Percentiles rank a stretch among this genome's conserved stretches.
phyloP scores from a whole-genome alignment of 2,797 vertebrate species.

The Mus minutoides region DNA sequence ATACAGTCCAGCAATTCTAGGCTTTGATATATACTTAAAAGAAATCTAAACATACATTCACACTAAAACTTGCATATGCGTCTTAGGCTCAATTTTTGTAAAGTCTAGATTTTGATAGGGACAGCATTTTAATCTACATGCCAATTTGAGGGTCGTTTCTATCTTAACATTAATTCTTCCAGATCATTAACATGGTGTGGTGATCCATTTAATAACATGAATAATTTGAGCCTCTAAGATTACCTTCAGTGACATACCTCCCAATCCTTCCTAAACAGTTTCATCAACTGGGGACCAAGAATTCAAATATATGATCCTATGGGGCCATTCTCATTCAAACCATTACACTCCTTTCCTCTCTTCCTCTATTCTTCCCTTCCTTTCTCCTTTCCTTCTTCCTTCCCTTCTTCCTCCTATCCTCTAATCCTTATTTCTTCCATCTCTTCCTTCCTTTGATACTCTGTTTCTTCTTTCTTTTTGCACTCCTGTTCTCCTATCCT shows the following conservation, averaged over 20 bases:
- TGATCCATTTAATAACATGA: slow-evolving; percentile 2
- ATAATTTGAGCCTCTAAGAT: not conserved
- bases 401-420: no score
- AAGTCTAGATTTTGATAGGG: not conserved
- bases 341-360: not conserved
- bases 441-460: not conserved
- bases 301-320: not conserved
- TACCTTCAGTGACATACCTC: not conserved
- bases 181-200: not conserved
- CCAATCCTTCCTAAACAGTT: not conserved
- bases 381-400: not conserved
- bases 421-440: no score
- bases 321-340: not conserved
- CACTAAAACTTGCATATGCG: not conserved
- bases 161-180: slow-evolving; percentile 17
- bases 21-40: not conserved
- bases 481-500: not conserved
- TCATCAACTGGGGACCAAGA: not conserved
- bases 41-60: not conserved
- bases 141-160: not conserved
- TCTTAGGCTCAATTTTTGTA: slow-evolving; percentile 35
- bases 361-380: not conserved
- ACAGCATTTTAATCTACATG: not conserved
- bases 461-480: not conserved
- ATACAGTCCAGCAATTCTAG: not conserved